Base-by-base conservation (phyloP, 2,888 invertebrate genomes). In the Vanessa cardui region DNA sequence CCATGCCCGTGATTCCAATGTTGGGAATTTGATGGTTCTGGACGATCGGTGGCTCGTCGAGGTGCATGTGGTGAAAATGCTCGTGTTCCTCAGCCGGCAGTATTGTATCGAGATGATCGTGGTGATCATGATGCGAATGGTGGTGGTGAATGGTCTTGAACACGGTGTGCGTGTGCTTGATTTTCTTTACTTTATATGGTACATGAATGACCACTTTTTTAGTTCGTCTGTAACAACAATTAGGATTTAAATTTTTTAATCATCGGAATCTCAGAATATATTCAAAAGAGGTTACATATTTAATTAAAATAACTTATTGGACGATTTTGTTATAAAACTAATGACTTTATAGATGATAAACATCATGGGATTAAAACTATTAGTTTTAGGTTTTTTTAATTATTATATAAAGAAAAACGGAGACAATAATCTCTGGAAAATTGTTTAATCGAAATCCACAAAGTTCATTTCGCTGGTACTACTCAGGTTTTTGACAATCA, bases 101-200 rank as follows among this genome's bases (percentile, higher is more conserved):
- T 5, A 79, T 73, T 1, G 84, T 86, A 50, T 80, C 73, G 0
- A 68, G 52, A 9, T 64, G 84, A 39, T 78, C 71, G 18, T 76
- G 81, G 1, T 83, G 82, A 4, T 89, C 90, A 71, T 85, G 89
- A 67, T 89, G 85, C 0, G 84, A 84, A 76, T 93, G 90, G 72
- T 94, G 89, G 71, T 94, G 94, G 58, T 95, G 94, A 49, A 96
- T 89, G 0, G 95, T 94, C 82, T 95, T 96, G 86, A 94, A 95
- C n/a, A 96, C 92, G 0, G 95, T 96, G 80, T 96, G 96, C 0
- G 95, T 95, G 80, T 96, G 96, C 76, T 95, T 95, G 72, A 95
- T 93, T 76, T 94, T 95, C 85, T 96, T 95, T 72, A 95, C 93
- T 75, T 94, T 94, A 78, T 94, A 94, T 0, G 96, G 96, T 20